Percentiles rank a stretch among this genome's conserved stretches.
These are phyloP conservation scores for Xanthorhoe spadicearia DNA, from an alignment of 2,888 invertebrate genomes.

Conservation along the genomic window DNA sequence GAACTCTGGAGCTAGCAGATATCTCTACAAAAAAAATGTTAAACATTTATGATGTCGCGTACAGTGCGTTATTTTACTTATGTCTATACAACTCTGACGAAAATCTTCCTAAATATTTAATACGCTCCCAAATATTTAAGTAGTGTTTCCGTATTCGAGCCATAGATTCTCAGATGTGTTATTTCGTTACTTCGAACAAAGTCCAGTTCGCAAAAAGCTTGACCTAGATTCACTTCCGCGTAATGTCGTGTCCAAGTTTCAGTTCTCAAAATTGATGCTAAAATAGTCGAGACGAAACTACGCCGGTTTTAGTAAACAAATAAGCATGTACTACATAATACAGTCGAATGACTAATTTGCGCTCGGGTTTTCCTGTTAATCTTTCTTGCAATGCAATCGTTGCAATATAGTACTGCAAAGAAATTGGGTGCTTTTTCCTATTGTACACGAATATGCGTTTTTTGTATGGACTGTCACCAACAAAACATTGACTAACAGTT, in stretches of 20 bases:
- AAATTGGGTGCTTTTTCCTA: neutral
- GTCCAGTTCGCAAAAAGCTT: conserved; percentile 1
- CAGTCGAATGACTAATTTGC: conserved; percentile 3
- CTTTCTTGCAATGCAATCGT: neutral
- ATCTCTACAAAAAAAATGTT: too few species aligned
- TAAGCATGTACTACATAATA: neutral
- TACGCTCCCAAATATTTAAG: too few species aligned
- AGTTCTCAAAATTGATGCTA: neutral
- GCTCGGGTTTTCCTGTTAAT: neutral
- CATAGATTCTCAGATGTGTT: neutral
- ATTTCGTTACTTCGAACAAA: neutral
- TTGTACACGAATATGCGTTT: neutral
- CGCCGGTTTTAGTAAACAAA: neutral
- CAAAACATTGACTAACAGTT: neutral
- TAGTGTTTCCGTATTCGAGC: too few species aligned
- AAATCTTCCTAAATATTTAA: too few species aligned
- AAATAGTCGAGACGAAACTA: neutral
- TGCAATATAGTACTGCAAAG: neutral
- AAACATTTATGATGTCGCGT: too few species aligned
- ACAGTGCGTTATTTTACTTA: too few species aligned
- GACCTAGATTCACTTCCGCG: conserved; percentile 3
- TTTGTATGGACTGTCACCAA: neutral
- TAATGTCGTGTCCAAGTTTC: neutral
- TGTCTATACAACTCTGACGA: too few species aligned
- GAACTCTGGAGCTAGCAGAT: too few species aligned